phyloP scores from a whole-genome alignment of 2,797 vertebrate genomes.

The Chloroceryle amazona region DNA sequence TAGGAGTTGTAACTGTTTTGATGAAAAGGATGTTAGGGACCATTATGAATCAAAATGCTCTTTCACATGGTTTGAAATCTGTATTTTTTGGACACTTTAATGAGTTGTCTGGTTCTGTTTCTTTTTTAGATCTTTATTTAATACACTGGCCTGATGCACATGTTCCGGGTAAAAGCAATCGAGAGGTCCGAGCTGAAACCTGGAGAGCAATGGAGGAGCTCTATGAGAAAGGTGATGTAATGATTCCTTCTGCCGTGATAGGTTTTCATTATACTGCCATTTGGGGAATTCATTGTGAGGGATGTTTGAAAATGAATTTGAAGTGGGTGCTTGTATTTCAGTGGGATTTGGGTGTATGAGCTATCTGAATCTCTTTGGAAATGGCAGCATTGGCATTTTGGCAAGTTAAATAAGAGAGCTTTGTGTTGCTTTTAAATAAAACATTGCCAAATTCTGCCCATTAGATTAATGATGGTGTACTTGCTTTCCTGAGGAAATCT shows the following conservation, averaged over 20 bases:
- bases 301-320: neutral
- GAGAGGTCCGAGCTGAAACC: conserved; percentile 83
- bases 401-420: neutral
- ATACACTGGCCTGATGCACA: conserved; percentile 84
- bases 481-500: neutral
- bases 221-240: conserved; percentile 76
- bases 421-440: neutral
- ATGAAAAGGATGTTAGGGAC: neutral
- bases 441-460: neutral
- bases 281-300: neutral
- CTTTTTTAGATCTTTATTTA: conserved; percentile 86
- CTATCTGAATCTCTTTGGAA: neutral
- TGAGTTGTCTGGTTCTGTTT: conserved; percentile 13
- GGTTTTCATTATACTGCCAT: neutral
- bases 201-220: conserved; percentile 84
- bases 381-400: neutral
- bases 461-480: neutral
- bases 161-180: conserved; percentile 67
- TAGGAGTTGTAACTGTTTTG: neutral
- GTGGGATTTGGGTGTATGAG: neutral
- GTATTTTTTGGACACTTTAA: neutral
- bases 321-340: neutral
- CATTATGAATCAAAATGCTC: neutral
- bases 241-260: no score
- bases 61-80: neutral